Percentiles rank a stretch among this genome's conserved stretches.
Conservation (phyloP, 2,888 invertebrate species). For the Stictocephala bisonia region DNA sequence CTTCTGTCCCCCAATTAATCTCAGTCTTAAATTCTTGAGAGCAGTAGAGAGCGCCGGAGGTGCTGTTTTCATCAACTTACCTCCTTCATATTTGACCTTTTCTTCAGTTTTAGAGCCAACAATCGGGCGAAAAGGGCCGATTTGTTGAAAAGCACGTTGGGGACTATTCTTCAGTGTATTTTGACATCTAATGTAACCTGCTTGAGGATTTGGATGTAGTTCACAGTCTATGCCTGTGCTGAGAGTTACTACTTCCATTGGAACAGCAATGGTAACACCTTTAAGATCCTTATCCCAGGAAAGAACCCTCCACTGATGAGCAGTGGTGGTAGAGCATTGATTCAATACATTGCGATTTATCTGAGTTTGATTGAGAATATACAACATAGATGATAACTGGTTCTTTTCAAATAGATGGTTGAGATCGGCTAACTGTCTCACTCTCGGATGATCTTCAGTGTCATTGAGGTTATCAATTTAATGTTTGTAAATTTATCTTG, state of each 20-base stretch:
- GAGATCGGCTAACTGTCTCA: neutral
- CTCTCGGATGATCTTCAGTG: neutral
- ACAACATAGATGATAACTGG: neutral
- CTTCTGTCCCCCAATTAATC: neutral
- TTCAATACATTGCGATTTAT: neutral
- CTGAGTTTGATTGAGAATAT: neutral
- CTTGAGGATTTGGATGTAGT: neutral
- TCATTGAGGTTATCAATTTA: no score
- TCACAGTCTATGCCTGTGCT: neutral
- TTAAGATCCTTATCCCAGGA: neutral
- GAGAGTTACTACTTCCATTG: neutral
- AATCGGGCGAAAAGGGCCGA: neutral
- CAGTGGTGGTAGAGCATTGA: neutral
- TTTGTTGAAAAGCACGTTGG: neutral
- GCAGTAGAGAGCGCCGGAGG: neutral
- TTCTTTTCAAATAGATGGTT: neutral
- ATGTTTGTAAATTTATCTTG: neutral
- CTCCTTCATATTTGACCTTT: constrained; percentile 7
- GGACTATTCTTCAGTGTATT: neutral
- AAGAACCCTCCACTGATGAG: neutral
- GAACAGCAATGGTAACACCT: neutral
- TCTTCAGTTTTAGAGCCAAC: neutral
- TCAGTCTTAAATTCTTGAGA: neutral
- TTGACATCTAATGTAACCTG: neutral
- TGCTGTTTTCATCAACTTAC: neutral